phyloP scores from a whole-genome alignment of 2,113 vertebrate genomes.

The Antechinus stuartii region DNA sequence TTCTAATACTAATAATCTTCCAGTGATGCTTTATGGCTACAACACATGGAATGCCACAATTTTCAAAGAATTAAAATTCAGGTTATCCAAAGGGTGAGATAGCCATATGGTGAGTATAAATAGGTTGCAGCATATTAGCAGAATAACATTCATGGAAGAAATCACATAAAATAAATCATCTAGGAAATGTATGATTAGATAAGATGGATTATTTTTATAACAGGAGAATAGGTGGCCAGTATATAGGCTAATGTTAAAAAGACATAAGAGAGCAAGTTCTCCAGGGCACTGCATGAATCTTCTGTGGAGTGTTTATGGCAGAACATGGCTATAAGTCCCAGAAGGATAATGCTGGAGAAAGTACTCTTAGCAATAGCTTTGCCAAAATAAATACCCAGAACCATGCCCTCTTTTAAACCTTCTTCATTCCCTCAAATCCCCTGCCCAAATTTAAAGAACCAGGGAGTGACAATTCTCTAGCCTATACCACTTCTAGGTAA shows the following conservation, averaged over 20 bases:
- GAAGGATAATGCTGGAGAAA: not conserved
- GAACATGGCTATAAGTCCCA: not conserved
- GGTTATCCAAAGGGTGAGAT: not conserved
- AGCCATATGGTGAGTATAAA: not conserved
- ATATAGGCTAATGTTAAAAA: not conserved
- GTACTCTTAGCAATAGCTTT: not conserved
- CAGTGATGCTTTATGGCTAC: not conserved
- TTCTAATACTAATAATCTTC: not conserved
- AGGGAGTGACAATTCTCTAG: not conserved
- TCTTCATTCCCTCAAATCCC: not conserved
- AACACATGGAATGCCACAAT: not conserved
- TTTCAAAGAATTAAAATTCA: not conserved
- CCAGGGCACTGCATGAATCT: not conserved
- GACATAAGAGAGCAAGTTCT: not conserved
- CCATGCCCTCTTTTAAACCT: not conserved
- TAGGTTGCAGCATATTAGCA: not conserved
- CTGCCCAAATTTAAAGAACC: not conserved
- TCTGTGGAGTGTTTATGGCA: not conserved
- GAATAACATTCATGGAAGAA: not conserved
- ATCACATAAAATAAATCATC: not conserved
- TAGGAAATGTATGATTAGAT: not conserved
- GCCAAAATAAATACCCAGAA: not conserved
- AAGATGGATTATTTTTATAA: not conserved
- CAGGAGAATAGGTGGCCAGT: not conserved
- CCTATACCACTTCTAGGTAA: not conserved